Conservation (phyloP, 2,888 invertebrate species). For the Cephus nigrinus region DNA sequence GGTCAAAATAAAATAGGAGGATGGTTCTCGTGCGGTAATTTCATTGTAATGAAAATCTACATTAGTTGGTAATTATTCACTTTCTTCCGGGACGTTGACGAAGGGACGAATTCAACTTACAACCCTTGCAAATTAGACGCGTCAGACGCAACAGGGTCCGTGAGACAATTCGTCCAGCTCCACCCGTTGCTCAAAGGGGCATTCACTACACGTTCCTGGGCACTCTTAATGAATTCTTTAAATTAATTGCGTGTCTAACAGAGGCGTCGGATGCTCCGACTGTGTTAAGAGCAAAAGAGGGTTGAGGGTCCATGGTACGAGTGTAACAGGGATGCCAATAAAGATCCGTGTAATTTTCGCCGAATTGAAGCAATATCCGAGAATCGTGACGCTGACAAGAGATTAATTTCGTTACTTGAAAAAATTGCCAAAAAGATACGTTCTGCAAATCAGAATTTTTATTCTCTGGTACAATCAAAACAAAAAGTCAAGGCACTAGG, state of each 20-base stretch:
- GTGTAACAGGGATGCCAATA: slow-evolving; percentile 1
- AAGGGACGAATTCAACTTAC: not conserved
- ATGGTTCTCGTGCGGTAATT: not conserved
- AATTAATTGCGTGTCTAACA: slow-evolving; percentile 31
- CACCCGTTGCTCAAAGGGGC: slow-evolving; percentile 17
- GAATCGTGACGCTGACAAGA: not conserved
- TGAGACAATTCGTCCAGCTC: slow-evolving; percentile 7
- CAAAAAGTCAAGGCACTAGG: not conserved
- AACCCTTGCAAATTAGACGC: slow-evolving; percentile 1
- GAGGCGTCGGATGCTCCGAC: not conserved
- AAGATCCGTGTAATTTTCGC: not conserved
- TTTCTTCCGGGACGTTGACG: not conserved
- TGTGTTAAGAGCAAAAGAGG: not conserved
- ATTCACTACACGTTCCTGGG: slow-evolving; percentile 25
- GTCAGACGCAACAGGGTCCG: slow-evolving; percentile 11
- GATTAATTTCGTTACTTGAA: not conserved
- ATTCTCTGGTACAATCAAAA: not conserved
- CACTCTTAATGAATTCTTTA: slow-evolving; percentile 32
- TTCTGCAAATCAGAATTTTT: not conserved
- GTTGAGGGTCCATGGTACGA: not conserved
- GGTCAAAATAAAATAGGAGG: not conserved
- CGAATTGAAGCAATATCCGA: not conserved
- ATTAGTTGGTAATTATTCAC: not conserved
- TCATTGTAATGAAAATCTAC: not conserved
- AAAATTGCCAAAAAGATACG: not conserved